phyloP scores from a whole-genome alignment of 2,113 vertebrate species.

The Tupaia chinensis region DNA sequence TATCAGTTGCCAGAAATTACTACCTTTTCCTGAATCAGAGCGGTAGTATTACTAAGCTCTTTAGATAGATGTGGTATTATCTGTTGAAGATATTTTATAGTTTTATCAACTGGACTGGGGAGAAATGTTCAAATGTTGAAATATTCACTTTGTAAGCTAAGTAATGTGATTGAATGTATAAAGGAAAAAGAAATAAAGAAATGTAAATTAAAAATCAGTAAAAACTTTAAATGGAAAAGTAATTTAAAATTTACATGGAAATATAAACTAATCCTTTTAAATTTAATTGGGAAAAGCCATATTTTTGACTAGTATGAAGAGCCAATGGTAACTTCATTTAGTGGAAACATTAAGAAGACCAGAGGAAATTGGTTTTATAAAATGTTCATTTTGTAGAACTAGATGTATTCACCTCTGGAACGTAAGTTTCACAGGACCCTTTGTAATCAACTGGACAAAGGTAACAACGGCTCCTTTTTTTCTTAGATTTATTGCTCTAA shows the following conservation, averaged over 20 bases:
- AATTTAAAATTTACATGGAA: neutral
- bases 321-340: neutral
- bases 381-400: neutral
- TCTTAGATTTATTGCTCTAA: constrained; percentile 49
- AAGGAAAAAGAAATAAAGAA: no score
- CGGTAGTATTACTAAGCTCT: neutral
- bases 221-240: neutral
- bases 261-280: constrained; percentile 36
- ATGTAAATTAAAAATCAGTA: no score
- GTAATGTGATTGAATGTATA: no score
- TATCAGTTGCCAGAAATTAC: neutral
- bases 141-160: no score
- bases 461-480: constrained; percentile 12
- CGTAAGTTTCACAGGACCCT: neutral
- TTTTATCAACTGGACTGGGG: no score
- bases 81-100: no score
- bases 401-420: neutral
- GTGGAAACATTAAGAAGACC: neutral
- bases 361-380: constrained; percentile 21
- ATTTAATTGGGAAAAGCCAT: neutral
- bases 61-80: no score
- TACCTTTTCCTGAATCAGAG: constrained; percentile 25
- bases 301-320: constrained; percentile 5
- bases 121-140: no score
- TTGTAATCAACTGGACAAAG: neutral